Conservation (phyloP, 2,888 invertebrate genomes). For the Lasioglossum villosulum region DNA sequence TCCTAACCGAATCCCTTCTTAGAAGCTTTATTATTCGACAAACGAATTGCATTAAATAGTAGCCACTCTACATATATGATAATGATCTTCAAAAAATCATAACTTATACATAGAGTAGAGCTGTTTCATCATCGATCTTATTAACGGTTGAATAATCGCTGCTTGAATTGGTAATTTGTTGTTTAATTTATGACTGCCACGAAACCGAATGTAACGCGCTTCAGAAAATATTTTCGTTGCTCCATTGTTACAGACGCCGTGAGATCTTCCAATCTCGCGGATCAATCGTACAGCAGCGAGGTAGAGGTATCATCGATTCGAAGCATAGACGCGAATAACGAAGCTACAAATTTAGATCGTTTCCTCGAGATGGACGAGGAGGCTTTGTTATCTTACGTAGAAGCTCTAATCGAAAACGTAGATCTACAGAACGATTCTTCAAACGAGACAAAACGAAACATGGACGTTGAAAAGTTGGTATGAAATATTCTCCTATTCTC, state of each 20-base stretch:
- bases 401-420: constrained; percentile 21
- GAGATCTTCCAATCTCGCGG: background rate
- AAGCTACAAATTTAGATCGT: background rate
- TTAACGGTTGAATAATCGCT: constrained; percentile 2
- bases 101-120: background rate
- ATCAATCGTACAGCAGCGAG: no score
- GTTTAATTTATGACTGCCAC: background rate
- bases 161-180: background rate
- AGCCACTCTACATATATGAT: background rate
- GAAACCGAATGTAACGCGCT: background rate
- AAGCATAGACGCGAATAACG: background rate
- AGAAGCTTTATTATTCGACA: no score
- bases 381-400: constrained; percentile 21
- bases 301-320: background rate
- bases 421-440: background rate
- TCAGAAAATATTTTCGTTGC: background rate
- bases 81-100: background rate
- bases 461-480: background rate
- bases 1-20: constrained; percentile 3
- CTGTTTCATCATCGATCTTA: background rate
- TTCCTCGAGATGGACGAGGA: constrained; percentile 24
- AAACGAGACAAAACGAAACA: background rate
- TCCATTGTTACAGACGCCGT: background rate
- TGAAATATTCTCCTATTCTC: background rate
- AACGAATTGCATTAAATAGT: background rate